Evolutionary conservation across 2,888 invertebrate species (phyloP).

Genomic region (Eupithecia tripunctaria): DNA sequence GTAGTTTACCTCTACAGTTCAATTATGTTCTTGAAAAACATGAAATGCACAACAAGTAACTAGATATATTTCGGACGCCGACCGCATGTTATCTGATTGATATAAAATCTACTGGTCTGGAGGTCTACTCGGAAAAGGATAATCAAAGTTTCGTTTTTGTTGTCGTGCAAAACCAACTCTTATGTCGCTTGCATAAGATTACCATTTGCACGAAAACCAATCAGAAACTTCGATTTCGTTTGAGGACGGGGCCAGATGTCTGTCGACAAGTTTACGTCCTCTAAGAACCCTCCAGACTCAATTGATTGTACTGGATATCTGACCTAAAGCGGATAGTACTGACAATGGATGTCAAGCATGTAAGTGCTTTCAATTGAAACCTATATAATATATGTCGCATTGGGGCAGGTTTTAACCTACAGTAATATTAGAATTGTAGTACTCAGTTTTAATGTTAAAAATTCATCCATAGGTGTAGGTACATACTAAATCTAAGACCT

Average conservation of each 20-base stretch:
- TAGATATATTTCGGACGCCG: not conserved
- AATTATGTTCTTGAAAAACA: not conserved
- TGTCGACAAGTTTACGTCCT: constrained; percentile 21
- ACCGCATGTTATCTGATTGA: not conserved
- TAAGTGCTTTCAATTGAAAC: constrained; percentile 30
- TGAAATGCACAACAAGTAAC: not conserved
- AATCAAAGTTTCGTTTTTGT: too few species aligned
- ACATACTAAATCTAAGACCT: constrained; percentile 59
- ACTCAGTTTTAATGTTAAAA: constrained; percentile 49
- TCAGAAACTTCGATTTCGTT: too few species aligned
- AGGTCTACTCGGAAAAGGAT: too few species aligned
- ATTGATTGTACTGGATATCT: constrained; percentile 18
- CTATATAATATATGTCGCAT: constrained; percentile 31
- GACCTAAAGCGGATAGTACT: constrained; percentile 18
- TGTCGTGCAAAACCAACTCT: too few species aligned
- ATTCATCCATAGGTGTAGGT: constrained; percentile 51
- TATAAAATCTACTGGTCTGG: constrained; percentile 1
- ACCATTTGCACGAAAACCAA: too few species aligned
- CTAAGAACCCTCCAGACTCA: constrained; percentile 25
- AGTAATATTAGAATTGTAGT: constrained; percentile 31
- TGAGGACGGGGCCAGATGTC: not conserved
- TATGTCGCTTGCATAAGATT: too few species aligned
- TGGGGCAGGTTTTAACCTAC: constrained; percentile 34
- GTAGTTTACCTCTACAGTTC: not conserved
- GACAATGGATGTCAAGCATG: constrained; percentile 23